Evolutionary conservation across 2,797 vertebrate genomes (phyloP), one percentile per base, ranked within the genome.

Genomic region (Brachyalestes nurse): DNA sequence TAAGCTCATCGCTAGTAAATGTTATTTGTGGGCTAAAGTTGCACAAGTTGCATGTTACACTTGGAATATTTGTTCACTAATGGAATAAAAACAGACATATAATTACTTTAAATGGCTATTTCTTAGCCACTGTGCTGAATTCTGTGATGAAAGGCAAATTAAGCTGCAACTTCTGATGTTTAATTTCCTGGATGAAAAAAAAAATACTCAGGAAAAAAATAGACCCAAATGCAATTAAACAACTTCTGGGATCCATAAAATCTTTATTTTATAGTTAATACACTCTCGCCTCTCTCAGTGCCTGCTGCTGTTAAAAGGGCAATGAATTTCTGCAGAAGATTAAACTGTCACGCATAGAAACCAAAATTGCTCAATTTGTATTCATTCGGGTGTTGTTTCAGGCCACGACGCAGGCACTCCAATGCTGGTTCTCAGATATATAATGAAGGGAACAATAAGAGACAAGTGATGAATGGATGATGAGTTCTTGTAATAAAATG

Each of bases 201-300:
- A 71, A 23, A 38, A 0, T 51, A 57, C 69, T 74, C 65, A 62
- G 53, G 64, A 65, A 83, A 81, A 75, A 84, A 81, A 83, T 84
- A 76, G 53, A 65, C 47, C 47, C 40, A 74, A 49, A 72, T 71
- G 70, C 62, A 81, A 78, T 81, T 77, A 78, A 80, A 81, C 60
- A 72, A 74, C 72, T 78, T 81, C 71, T 67, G 83, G 83, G 55
- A 2, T 34, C 65, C 77, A 72, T 77, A 79, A 60, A 66, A 83
- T 84, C 73, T 55, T 83, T 84, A 87, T 82, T 86, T 75, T 69
- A 88, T 81, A 83, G 84, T 85, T 84, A 71, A 87, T 80, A 78
- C 75, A 78, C 53, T 85, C 82, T 62, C 25, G 6, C 14, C 23
- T 40, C 71, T 64, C 72, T 53, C 61, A 28, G 85, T 76, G 75